Conservation (phyloP, 2,797 vertebrate genomes). For the Margarornis squamiger region DNA sequence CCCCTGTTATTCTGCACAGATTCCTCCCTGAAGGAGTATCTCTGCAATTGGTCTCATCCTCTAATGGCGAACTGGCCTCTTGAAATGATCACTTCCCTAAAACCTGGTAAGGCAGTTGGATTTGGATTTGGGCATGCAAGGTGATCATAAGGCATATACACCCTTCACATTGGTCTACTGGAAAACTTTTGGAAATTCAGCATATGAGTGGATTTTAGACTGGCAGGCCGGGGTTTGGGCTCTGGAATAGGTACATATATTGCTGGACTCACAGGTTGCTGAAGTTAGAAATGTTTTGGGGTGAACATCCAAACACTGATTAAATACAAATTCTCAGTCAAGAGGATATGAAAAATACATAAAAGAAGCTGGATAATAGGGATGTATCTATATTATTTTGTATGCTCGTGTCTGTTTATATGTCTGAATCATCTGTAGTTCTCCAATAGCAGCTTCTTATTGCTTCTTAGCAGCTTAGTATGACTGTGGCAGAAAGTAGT, state of each 20-base stretch:
- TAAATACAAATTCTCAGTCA: not conserved
- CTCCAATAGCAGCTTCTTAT: constrained; percentile 15
- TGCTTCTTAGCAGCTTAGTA: not conserved
- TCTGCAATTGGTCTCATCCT: not conserved
- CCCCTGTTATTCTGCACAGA: not conserved
- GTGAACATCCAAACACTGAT: not conserved
- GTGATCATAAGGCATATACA: not conserved
- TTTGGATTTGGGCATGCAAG: not conserved
- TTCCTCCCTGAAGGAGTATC: not conserved
- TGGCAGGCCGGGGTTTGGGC: not conserved
- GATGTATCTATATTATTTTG: not conserved
- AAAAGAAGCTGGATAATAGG: not conserved
- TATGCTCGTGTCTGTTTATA: not conserved
- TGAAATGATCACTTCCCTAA: not conserved
- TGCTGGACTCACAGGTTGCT: not conserved
- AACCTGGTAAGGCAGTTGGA: not conserved
- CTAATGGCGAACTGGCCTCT: not conserved
- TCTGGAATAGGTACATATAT: not conserved
- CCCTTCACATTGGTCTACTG: not conserved
- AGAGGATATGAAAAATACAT: not conserved
- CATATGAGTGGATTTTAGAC: not conserved
- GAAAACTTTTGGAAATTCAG: not conserved
- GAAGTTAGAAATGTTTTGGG: not conserved
- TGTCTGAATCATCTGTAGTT: not conserved
- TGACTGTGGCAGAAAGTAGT: not conserved